phyloP scores from a whole-genome alignment of 2,888 invertebrate species.

The Aspidapion aeneum region DNA sequence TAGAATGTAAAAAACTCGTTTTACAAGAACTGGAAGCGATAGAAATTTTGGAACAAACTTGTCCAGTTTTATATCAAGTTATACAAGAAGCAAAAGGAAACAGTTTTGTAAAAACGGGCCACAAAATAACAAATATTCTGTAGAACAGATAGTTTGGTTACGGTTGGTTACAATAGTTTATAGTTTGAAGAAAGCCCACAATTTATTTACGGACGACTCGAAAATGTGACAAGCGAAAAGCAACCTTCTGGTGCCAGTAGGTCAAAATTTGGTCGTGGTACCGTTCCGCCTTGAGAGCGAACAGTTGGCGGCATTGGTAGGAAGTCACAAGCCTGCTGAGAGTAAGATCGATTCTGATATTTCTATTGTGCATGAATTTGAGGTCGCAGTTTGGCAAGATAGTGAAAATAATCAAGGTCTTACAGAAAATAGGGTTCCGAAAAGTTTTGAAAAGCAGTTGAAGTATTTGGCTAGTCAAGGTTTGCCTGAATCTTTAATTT shows the following conservation, averaged over 20 bases:
- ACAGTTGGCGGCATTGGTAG: constrained; percentile 57
- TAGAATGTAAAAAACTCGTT: constrained; percentile 49
- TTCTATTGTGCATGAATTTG: constrained; percentile 46
- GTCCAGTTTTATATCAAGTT: constrained; percentile 46
- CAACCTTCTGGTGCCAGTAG: constrained; percentile 58
- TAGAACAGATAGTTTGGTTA: constrained; percentile 54
- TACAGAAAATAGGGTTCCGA: no score
- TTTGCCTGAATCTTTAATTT: no score
- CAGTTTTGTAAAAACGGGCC: constrained; percentile 38
- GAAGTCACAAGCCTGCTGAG: constrained; percentile 43
- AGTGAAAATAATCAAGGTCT: not conserved
- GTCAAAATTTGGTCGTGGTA: constrained; percentile 61
- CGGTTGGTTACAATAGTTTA: no score
- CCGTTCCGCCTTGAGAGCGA: constrained; percentile 58
- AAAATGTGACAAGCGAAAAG: constrained; percentile 57
- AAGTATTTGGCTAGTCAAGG: no score
- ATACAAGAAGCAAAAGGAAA: constrained; percentile 32
- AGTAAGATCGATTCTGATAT: constrained; percentile 46
- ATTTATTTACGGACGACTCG: constrained; percentile 58
- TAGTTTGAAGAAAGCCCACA: constrained; percentile 59
- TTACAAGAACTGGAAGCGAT: constrained; percentile 47
- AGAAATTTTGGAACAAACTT: constrained; percentile 41
- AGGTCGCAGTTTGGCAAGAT: constrained; percentile 46
- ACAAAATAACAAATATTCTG: constrained; percentile 51
- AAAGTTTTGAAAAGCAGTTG: no score